phyloP scores from a whole-genome alignment of 2,113 vertebrate genomes.

The Ovis canadensis region DNA sequence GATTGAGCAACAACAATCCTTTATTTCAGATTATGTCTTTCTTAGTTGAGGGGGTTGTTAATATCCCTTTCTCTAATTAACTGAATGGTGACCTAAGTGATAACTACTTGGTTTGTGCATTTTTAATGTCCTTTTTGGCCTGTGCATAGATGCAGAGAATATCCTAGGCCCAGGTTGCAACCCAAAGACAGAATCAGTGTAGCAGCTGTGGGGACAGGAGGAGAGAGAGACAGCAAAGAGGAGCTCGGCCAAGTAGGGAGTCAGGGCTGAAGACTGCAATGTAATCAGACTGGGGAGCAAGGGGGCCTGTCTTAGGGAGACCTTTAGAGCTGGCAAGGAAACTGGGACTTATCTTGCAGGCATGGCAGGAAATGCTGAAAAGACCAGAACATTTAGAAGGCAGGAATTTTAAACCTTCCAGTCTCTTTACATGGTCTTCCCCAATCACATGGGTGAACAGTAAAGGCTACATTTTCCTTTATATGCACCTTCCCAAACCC shows the following conservation, averaged over 20 bases:
- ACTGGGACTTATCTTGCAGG: not conserved
- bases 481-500: not conserved
- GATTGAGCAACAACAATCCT: not conserved
- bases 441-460: not conserved
- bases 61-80: not conserved
- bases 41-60: not conserved
- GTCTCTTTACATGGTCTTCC: not conserved
- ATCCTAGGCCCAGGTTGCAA: not conserved
- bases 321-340: not conserved
- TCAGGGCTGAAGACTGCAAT: not conserved
- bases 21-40: not conserved
- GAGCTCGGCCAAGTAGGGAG: not conserved
- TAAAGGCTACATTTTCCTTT: not conserved
- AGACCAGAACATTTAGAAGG: not conserved
- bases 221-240: not conserved
- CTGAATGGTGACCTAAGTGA: not conserved
- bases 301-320: not conserved
- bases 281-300: not conserved
- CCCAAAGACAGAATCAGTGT: not conserved
- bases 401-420: not conserved
- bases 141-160: not conserved
- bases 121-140: not conserved
- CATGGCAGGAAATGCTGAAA: not conserved
- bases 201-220: not conserved
- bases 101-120: not conserved